Evolutionary conservation across 2,113 vertebrate genomes (phyloP).

Genomic region (Paraplagusia blochii): DNA sequence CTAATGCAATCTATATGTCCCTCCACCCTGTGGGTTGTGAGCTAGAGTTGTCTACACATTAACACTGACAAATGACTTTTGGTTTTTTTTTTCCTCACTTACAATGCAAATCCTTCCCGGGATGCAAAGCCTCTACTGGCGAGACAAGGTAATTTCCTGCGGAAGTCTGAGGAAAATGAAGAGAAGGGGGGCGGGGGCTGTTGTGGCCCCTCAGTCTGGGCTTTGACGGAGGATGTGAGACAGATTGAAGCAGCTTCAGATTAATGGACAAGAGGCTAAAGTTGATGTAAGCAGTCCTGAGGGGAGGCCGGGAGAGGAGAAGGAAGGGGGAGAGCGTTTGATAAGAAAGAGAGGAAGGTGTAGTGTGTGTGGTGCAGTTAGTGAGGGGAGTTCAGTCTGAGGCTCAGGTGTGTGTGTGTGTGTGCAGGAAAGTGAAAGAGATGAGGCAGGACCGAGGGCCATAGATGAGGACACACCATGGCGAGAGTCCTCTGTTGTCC

Average conservation of each 20-base stretch:
- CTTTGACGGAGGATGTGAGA: slow-evolving; percentile 15
- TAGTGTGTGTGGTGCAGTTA: neutral
- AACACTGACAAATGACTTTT: slow-evolving; percentile 22
- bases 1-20: too few relatives aligned
- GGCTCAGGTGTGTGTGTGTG: slow-evolving; percentile 38
- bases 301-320: slow-evolving; percentile 7
- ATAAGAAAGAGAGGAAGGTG: slow-evolving; percentile 2
- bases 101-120: slow-evolving; percentile 32
- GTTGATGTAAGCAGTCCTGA: slow-evolving; percentile 30
- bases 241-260: slow-evolving; percentile 9
- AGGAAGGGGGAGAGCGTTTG: slow-evolving; percentile 30
- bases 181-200: neutral
- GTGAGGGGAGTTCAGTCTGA: slow-evolving; percentile 33
- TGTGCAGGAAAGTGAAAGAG: slow-evolving; percentile 17
- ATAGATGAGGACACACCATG: slow-evolving; percentile 27
- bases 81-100: slow-evolving; percentile 25
- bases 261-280: slow-evolving; percentile 46
- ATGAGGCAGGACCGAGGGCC: slow-evolving; percentile 28
- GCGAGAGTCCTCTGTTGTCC: slow-evolving; percentile 50
- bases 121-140: slow-evolving; percentile 45
- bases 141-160: slow-evolving; percentile 76
- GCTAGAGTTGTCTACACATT: neutral
- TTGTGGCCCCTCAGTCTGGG: slow-evolving; percentile 12
- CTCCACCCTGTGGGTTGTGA: too few relatives aligned
- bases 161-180: slow-evolving; percentile 45